These are phyloP conservation scores for Acanthurus tractus DNA, from an alignment of 2,797 vertebrate genomes.

Conservation along the genomic window DNA sequence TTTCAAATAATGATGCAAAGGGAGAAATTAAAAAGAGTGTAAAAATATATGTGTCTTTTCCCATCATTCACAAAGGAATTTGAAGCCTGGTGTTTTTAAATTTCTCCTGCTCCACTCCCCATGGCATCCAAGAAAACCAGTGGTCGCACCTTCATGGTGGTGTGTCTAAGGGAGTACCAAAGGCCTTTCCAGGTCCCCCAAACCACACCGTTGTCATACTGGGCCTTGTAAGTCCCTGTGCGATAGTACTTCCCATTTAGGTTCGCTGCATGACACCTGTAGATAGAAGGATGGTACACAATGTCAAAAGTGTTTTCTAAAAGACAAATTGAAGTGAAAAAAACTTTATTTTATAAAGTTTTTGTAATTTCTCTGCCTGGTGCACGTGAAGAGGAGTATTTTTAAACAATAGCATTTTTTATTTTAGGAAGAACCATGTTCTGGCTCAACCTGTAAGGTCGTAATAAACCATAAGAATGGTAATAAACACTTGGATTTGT, in stretches of 20 bases:
- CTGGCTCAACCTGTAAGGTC: neutral
- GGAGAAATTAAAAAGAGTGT: conserved; percentile 32
- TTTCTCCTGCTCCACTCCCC: conserved; percentile 87
- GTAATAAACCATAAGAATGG: no score
- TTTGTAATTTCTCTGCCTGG: neutral
- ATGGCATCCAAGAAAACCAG: conserved; percentile 84
- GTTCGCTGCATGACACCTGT: conserved; percentile 91
- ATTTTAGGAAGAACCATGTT: neutral
- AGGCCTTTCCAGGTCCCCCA: conserved; percentile 91
- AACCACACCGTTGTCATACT: conserved; percentile 88
- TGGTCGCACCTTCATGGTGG: conserved; percentile 91
- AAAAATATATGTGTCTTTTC: conserved; percentile 26
- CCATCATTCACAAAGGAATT: neutral
- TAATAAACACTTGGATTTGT: neutral
- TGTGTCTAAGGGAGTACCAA: conserved; percentile 93
- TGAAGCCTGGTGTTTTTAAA: conserved; percentile 39
- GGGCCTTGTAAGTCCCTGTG: conserved; percentile 86
- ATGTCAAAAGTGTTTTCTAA: neutral
- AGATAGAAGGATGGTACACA: neutral
- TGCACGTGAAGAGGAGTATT: neutral
- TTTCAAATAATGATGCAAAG: conserved; percentile 37
- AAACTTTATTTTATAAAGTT: neutral
- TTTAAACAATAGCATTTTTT: neutral
- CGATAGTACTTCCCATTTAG: conserved; percentile 91
- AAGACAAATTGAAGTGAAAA: neutral